Conservation (phyloP, 2,888 invertebrate genomes). For the Reticulitermes lucifugus region DNA sequence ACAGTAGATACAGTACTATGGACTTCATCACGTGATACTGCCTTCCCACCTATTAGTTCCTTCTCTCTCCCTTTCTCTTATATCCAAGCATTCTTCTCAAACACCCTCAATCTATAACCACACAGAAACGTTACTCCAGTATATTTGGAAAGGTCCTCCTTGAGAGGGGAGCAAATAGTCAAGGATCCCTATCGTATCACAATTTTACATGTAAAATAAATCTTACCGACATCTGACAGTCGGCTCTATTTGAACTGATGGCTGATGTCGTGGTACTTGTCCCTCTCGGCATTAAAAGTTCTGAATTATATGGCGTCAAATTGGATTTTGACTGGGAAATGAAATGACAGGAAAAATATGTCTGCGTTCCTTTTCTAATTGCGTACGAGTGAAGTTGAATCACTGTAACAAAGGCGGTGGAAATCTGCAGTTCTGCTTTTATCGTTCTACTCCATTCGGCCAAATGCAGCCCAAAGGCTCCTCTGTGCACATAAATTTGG, state of each 20-base stretch:
- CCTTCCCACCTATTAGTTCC: too few species aligned
- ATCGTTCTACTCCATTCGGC: neutral
- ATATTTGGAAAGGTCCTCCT: constrained; percentile 1
- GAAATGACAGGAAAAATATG: neutral
- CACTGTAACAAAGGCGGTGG: neutral
- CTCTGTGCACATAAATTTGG: neutral
- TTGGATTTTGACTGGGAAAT: neutral
- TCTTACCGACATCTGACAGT: neutral
- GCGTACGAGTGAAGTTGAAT: neutral
- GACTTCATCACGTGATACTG: too few species aligned
- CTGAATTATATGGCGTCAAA: neutral
- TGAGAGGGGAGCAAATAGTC: neutral
- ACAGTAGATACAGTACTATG: too few species aligned
- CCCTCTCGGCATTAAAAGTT: neutral
- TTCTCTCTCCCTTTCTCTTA: too few species aligned
- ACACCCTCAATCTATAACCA: too few species aligned
- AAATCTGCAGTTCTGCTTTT: constrained; percentile 8
- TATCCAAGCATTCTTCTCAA: too few species aligned
- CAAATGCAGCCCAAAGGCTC: neutral
- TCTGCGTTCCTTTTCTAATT: neutral
- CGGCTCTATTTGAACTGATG: neutral
- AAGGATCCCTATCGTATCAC: neutral
- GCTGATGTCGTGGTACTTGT: neutral
- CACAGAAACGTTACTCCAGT: neutral
- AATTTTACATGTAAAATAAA: neutral